Base-by-base conservation (phyloP, 2,888 invertebrate genomes). In the Choreutis nemorana region DNA sequence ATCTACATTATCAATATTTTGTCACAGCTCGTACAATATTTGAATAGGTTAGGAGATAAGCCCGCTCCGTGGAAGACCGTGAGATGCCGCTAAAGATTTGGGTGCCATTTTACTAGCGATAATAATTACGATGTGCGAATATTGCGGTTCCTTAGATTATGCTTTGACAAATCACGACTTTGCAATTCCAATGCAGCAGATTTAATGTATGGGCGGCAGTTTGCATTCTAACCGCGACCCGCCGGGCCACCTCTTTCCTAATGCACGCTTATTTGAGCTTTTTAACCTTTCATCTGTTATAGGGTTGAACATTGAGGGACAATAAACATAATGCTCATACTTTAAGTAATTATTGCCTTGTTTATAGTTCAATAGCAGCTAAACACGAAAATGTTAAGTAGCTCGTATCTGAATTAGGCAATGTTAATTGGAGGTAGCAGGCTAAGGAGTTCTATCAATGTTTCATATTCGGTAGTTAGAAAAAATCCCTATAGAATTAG, bases 101-200 rank as follows among this genome's bases (percentile, higher is more conserved):
- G 68, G 65, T 72, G 68, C 67, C 68, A 72, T 73, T 75, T 72
- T 67, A 65, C 64, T 45, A 53, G 56, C 59, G 75, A 73, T 77
- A 75, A 78, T 77, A 75, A 78, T 77, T 77, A 75, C 77, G 77
- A 78, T 75, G 77, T 78, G 77, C 73, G 77, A 77, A 78, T 75
- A 73, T 65, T 68, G 72, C 66, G 61, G 73, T 73, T 71, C 71
- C 71, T 66, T 66, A 72, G 73, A 77, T 75, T 78, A 75, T 77
- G 68, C 77, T 78, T 77, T 78, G 78, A 78, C 78, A 78, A 78
- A 78, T 78, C 78, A 78, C 78, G 78, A 78, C 78, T 77, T 75
- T 62, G 77, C 75, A 77, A 77, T 78, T 78, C 75, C 62, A 73
- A 77, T 77, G 75, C 65, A 72, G 71, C 66, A 68, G 65, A 77